These are phyloP conservation scores for Sinohyriopsis cumingii DNA, from an alignment of 2,888 invertebrate species.

Conservation along the genomic window DNA sequence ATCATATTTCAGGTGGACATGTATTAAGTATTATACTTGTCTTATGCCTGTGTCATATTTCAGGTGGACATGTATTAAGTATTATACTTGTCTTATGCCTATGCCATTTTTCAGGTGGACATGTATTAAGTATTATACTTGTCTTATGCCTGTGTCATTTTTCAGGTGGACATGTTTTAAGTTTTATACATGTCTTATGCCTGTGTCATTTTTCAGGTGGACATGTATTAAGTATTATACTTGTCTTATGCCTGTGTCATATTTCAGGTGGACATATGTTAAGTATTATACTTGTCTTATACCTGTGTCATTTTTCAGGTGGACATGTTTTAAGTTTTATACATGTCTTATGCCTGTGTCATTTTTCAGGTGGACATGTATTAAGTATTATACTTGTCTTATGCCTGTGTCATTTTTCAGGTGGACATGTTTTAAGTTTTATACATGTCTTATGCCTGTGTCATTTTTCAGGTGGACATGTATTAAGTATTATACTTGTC, in stretches of 20 bases:
- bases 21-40: conserved; percentile 1
- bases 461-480: conserved; percentile 50
- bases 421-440: conserved; percentile 42
- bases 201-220: conserved; percentile 30
- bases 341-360: neutral
- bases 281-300: neutral
- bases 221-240: conserved; percentile 34
- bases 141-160: neutral
- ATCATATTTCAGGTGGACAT: conserved; percentile 47
- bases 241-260: neutral
- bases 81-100: neutral
- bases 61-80: conserved; percentile 50
- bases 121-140: conserved; percentile 31
- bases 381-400: neutral
- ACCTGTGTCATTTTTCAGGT: conserved; percentile 28
- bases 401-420: conserved; percentile 20
- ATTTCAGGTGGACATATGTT: conserved; percentile 47
- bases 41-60: neutral
- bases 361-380: conserved; percentile 50
- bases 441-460: neutral
- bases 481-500: too few relatives aligned
- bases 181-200: neutral
- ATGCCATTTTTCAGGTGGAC: conserved; percentile 32
- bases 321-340: conserved; percentile 35
- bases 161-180: conserved; percentile 50